These are phyloP conservation scores for Leptobrachium leishanense DNA, from an alignment of 2,113 vertebrate genomes.

Conservation along the genomic window DNA sequence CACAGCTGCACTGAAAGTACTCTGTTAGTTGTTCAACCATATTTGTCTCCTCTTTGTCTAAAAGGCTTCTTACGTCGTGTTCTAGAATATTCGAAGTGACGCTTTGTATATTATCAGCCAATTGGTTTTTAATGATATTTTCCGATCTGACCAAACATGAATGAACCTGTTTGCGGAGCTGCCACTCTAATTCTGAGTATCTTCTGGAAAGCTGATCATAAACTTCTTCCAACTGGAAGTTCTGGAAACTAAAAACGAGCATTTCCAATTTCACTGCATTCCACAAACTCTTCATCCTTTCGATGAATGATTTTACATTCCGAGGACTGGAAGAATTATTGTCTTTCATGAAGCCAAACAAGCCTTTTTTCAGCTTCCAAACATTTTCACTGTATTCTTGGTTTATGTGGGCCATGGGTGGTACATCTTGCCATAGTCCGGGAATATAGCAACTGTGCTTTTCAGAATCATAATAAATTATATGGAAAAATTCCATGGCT, in stretches of 20 bases:
- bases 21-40: slow-evolving; percentile 14
- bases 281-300: slow-evolving; percentile 58
- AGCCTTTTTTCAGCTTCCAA: slow-evolving; percentile 6
- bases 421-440: slow-evolving; percentile 58
- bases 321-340: slow-evolving; percentile 50
- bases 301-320: slow-evolving; percentile 57
- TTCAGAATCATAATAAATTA: slow-evolving; percentile 42
- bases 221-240: slow-evolving; percentile 38
- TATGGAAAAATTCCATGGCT: slow-evolving; percentile 46
- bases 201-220: slow-evolving; percentile 38
- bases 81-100: slow-evolving; percentile 42
- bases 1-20: slow-evolving; percentile 54
- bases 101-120: not conserved
- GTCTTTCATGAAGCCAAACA: slow-evolving; percentile 60
- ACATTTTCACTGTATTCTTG: slow-evolving; percentile 61
- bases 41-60: slow-evolving; percentile 47
- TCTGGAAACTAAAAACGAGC: slow-evolving; percentile 45
- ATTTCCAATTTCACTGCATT: slow-evolving; percentile 14
- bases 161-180: slow-evolving; percentile 58
- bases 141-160: slow-evolving; percentile 56
- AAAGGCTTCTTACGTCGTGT: slow-evolving; percentile 52
- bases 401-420: slow-evolving; percentile 60
- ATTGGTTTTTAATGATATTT: slow-evolving; percentile 51
- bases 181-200: slow-evolving; percentile 56
- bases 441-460: slow-evolving; percentile 59